Conservation (phyloP, 2,113 vertebrate genomes). For the Urocolius indicus region DNA sequence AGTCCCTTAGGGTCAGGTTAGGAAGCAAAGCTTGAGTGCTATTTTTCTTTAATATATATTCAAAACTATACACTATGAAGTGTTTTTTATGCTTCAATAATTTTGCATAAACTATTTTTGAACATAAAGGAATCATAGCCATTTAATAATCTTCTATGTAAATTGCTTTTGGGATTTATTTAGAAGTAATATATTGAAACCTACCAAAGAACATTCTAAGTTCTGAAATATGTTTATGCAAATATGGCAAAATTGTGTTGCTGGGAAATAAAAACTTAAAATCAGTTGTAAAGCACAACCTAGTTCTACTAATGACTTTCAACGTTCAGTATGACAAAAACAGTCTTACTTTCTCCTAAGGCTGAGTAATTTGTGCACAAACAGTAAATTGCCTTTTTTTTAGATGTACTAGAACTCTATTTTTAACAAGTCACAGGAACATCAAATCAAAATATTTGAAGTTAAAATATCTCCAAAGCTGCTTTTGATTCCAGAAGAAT, state of each 20-base stretch:
- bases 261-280: neutral
- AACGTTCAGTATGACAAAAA: neutral
- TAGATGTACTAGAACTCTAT: neutral
- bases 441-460: neutral
- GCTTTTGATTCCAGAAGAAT: neutral
- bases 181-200: neutral
- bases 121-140: neutral
- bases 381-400: neutral
- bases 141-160: neutral
- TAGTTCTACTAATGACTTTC: neutral
- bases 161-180: neutral
- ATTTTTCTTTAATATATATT: neutral
- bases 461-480: neutral
- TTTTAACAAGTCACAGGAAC: neutral
- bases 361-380: neutral
- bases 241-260: neutral
- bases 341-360: neutral
- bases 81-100: neutral
- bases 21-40: neutral
- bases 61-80: neutral
- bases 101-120: neutral
- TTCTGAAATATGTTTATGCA: neutral
- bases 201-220: neutral
- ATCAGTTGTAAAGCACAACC: neutral
- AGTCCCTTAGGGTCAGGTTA: neutral